Evolutionary conservation across 2,888 invertebrate species (phyloP).

Genomic region (Euproctis similis): DNA sequence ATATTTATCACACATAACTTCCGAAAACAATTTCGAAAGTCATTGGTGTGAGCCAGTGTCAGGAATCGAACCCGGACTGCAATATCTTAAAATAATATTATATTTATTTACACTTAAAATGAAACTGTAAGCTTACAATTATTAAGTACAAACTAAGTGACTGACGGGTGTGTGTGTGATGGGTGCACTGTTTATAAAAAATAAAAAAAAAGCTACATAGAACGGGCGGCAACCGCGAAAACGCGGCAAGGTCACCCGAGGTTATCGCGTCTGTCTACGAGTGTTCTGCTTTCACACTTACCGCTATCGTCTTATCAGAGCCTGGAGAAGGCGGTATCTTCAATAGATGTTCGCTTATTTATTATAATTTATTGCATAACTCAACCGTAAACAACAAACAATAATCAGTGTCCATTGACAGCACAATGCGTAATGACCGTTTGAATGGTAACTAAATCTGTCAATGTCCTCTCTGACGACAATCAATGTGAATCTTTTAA

Average conservation of each 20-base stretch:
- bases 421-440: slow-evolving; percentile 31
- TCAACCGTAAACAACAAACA: slow-evolving; percentile 23
- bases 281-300: slow-evolving; percentile 49
- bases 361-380: slow-evolving; percentile 31
- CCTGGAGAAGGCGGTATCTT: slow-evolving; percentile 31
- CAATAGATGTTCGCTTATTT: slow-evolving; percentile 23
- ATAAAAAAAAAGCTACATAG: too few species aligned
- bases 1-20: too few species aligned
- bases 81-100: too few species aligned
- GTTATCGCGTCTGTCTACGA: slow-evolving; percentile 47
- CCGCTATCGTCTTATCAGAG: slow-evolving; percentile 29
- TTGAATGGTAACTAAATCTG: slow-evolving; percentile 42
- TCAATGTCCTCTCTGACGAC: slow-evolving; percentile 33
- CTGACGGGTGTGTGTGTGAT: too few species aligned
- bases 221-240: slow-evolving; percentile 36
- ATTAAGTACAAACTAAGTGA: too few species aligned
- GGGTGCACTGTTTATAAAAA: too few species aligned
- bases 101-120: too few species aligned
- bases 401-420: slow-evolving; percentile 25
- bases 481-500: slow-evolving; percentile 40
- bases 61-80: too few species aligned
- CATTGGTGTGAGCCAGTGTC: too few species aligned
- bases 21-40: too few species aligned
- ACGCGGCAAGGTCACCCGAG: slow-evolving; percentile 49
- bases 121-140: too few species aligned